Evolutionary conservation across 2,888 invertebrate species (phyloP).

Genomic region (Drosophila quinaria): DNA sequence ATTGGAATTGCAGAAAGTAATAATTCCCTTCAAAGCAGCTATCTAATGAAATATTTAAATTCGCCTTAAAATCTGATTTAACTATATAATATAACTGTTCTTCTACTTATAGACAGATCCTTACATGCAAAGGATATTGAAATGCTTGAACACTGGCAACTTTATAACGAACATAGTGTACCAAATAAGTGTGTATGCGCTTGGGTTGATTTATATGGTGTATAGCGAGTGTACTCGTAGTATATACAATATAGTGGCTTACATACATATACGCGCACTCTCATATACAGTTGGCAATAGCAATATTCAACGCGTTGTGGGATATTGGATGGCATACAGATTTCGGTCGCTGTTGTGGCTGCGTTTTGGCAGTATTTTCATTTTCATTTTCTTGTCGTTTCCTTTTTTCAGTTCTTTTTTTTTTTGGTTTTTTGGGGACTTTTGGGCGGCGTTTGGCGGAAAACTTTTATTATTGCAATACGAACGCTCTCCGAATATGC

Average conservation of each 20-base stretch:
- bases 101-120: neutral
- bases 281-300: conserved; percentile 13
- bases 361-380: conserved; percentile 51
- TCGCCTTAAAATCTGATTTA: too few relatives aligned
- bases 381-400: conserved; percentile 54
- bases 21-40: too few relatives aligned
- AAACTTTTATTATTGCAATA: conserved; percentile 75
- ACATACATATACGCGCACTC: conserved; percentile 21
- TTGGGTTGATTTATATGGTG: conserved; percentile 69
- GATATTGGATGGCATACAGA: conserved; percentile 63
- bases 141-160: conserved; percentile 32
- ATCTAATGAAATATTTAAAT: too few relatives aligned
- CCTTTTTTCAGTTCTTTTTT: conserved; percentile 4
- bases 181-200: conserved; percentile 61
- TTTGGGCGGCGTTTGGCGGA: conserved; percentile 41
- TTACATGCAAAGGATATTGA: conserved; percentile 12
- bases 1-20: too few relatives aligned
- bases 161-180: conserved; percentile 52
- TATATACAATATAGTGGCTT: conserved; percentile 48
- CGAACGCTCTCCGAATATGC: conserved; percentile 66
- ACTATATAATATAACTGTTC: too few relatives aligned
- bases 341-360: conserved; percentile 61
- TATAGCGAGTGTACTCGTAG: conserved; percentile 16
- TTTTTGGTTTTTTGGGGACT: conserved; percentile 26
- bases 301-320: conserved; percentile 46